Conservation (phyloP, 2,797 vertebrate species). For the Lepilemur ruficaudatus region DNA sequence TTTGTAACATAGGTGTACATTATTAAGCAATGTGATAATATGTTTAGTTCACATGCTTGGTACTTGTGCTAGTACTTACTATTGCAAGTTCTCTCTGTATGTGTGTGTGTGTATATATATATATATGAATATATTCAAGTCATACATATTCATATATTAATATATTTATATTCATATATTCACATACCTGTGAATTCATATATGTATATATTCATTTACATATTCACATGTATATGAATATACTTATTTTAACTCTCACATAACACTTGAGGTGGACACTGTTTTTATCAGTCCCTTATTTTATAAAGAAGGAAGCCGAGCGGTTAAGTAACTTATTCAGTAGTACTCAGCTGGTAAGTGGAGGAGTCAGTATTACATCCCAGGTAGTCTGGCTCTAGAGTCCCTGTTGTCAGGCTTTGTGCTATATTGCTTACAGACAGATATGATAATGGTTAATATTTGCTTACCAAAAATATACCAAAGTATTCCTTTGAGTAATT, state of each 20-base stretch:
- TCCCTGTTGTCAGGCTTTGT: not conserved
- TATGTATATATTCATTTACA: not conserved
- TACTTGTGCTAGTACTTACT: not conserved
- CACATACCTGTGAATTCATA: too few species aligned
- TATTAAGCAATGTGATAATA: not conserved
- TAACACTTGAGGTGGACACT: not conserved
- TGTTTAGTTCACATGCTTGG: not conserved
- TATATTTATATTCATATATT: too few species aligned
- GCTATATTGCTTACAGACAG: not conserved
- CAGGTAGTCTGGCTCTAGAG: not conserved
- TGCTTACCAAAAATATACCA: not conserved
- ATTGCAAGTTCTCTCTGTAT: not conserved
- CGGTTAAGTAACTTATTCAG: not conserved
- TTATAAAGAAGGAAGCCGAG: constrained; percentile 3
- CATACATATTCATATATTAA: not conserved
- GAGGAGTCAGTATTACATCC: not conserved
- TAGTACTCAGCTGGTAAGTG: not conserved
- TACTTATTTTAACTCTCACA: not conserved
- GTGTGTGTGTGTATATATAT: not conserved
- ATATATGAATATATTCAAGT: not conserved
- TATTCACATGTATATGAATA: not conserved
- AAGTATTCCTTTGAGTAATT: constrained; percentile 13
- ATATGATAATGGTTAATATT: not conserved
- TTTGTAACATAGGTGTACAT: not conserved
- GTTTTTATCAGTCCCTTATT: not conserved